Conservation (phyloP, 2,888 invertebrate species). For the Spisula subtruncata region DNA sequence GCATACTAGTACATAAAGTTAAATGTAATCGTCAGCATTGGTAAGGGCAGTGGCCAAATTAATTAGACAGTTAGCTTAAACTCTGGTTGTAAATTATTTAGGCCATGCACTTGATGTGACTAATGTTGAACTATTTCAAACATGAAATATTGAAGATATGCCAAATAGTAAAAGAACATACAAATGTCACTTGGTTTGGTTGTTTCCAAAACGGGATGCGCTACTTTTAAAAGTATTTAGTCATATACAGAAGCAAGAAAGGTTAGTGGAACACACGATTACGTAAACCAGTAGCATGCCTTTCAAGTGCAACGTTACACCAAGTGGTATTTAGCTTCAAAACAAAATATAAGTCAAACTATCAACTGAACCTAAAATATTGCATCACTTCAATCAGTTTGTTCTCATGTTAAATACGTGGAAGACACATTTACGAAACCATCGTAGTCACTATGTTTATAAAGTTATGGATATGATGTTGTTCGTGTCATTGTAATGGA, state of each 20-base stretch:
- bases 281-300: neutral
- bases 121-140: neutral
- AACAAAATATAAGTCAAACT: neutral
- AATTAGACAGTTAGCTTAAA: too few relatives aligned
- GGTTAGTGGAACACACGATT: neutral
- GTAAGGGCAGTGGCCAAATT: too few relatives aligned
- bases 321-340: neutral
- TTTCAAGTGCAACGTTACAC: neutral
- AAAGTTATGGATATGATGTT: too few relatives aligned
- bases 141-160: neutral
- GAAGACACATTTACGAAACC: neutral
- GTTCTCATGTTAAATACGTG: neutral
- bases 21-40: too few relatives aligned
- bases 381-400: neutral
- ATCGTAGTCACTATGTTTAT: neutral
- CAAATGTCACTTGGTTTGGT: too few relatives aligned
- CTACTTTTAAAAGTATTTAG: too few relatives aligned
- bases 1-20: too few relatives aligned
- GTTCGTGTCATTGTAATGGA: too few relatives aligned
- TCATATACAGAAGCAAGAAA: neutral
- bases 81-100: too few relatives aligned
- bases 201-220: too few relatives aligned
- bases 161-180: neutral
- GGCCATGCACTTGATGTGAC: neutral
- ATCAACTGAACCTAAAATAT: neutral